Evolutionary conservation across 2,113 vertebrate species (phyloP).

Genomic region (Trachemys scripta): DNA sequence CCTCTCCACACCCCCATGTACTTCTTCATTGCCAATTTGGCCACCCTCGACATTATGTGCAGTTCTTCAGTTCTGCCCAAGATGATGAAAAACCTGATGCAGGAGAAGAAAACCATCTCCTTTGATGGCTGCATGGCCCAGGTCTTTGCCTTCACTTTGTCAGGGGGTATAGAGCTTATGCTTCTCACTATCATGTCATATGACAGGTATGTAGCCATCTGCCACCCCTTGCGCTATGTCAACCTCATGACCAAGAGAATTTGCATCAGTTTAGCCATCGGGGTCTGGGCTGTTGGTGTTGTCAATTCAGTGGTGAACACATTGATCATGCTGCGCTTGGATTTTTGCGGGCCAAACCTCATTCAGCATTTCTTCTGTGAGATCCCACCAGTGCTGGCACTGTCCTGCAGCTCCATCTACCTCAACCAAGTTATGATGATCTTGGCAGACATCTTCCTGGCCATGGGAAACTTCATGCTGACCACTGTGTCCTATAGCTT

Average conservation of each 20-base stretch:
- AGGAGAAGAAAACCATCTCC: neutral
- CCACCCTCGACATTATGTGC: constrained; percentile 25
- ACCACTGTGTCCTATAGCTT: constrained; percentile 36
- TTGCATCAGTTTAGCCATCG: neutral
- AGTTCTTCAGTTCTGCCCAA: constrained; percentile 35
- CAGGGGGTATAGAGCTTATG: neutral
- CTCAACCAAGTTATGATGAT: constrained; percentile 57
- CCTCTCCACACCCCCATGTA: constrained; percentile 26
- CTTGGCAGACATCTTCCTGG: constrained; percentile 44
- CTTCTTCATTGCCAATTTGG: constrained; percentile 38
- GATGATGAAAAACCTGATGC: neutral
- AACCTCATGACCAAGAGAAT: neutral
- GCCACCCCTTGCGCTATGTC: neutral
- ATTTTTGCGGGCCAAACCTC: constrained; percentile 7
- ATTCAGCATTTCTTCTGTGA: constrained; percentile 47
- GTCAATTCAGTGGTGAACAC: constrained; percentile 21
- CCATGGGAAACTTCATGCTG: constrained; percentile 29
- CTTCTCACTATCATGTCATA: constrained; percentile 46
- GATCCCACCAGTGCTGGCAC: neutral
- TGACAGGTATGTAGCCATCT: constrained; percentile 43
- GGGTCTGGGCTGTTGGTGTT: neutral
- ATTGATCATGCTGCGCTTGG: neutral
- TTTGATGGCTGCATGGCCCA: constrained; percentile 34
- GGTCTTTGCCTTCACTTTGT: constrained; percentile 21
- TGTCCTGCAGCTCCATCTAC: neutral